Evolutionary conservation across 2,113 vertebrate genomes (phyloP), one percentile per base, ranked within the genome.

Genomic region (Odobenus rosmarus): DNA sequence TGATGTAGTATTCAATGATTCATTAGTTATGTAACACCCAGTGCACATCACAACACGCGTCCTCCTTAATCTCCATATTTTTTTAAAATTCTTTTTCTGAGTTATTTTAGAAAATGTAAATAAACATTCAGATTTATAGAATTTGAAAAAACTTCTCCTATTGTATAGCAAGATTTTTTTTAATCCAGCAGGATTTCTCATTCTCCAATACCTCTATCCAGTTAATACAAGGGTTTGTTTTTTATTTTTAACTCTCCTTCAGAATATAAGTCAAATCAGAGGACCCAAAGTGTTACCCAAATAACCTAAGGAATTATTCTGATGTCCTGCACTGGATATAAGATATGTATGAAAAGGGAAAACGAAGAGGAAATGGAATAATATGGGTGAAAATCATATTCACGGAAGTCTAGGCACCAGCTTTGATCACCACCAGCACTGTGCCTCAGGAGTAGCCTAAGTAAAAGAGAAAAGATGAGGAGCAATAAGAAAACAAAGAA

Each of bases 31-130:
- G 7, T 46, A 46, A 46, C 46, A 46, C 46, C 46, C 46, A 46
- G 46, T 46, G 46, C 46, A 8, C 46, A 46, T 46, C 46, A 46
- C 46, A 46, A 46, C 46, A 9, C 46, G 46, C 8, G 46, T 46
- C 46, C 46, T 46, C 46, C 46, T 46, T 46, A 46, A 46, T 46
- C 46, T 46, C 46, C 46, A 46, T 46, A 46, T 46, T 46, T 46
- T 46, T 46, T 46, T 8, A 36, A n/a, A 69, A 36, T n/a, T n/a
- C 64, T 69, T 69, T 69, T 69, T 69, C 67, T 21, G 33, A 69
- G 28, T 84, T 82, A 61, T 46, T 95, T 82, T 85, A 95, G 59
- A 42, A 64, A 93, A 82, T 74, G 21, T 53, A 96, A 88, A 76
- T 55, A 90, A 92, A 79, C 7, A 88, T 88, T 77, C 71, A 77